A percentile compares a stretch with the other conserved stretches of the same genome.
These are phyloP conservation scores for Cardiocondyla obscurior DNA, from an alignment of 1,140 invertebrate genomes.

Conservation along the genomic window DNA sequence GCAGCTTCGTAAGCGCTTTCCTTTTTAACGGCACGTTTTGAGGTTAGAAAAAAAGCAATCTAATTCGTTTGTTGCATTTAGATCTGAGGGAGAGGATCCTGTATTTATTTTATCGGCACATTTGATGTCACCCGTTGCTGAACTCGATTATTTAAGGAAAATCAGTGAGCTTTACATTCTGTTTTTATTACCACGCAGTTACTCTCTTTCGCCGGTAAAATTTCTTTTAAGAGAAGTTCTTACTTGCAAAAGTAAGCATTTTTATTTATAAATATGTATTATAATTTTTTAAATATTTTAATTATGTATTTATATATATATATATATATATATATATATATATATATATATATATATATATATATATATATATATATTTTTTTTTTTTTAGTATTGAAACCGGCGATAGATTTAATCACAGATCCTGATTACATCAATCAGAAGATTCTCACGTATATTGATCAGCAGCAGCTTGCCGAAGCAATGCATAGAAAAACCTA, in stretches of 20 bases:
- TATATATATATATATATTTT: background rate
- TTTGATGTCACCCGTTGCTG: conserved; percentile 88
- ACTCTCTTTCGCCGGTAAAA: conserved; percentile 90
- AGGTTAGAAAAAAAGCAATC: background rate
- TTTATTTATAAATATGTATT: background rate
- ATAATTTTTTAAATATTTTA: too few species aligned
- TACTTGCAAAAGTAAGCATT: conserved; percentile 90
- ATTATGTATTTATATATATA: too few species aligned
- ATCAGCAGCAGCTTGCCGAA: conserved; percentile 90
- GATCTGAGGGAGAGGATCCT: conserved; percentile 86
- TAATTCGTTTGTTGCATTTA: conserved; percentile 73
- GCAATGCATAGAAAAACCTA: conserved; percentile 92
- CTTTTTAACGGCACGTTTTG: background rate
- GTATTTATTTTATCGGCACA: conserved; percentile 91
- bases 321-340: too few species aligned
- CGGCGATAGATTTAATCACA: conserved; percentile 92
- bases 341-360: too few species aligned
- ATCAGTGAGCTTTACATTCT: conserved; percentile 92
- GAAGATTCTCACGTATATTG: conserved; percentile 92
- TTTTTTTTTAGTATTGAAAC: conserved; percentile 89
- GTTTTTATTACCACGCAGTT: conserved; percentile 91
- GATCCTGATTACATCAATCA: conserved; percentile 96
- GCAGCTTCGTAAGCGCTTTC: conserved; percentile 88
- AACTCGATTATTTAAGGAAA: conserved; percentile 92
- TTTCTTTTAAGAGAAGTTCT: conserved; percentile 93